These are phyloP conservation scores for Gymnoscelis rufifasciata DNA, from an alignment of 2,888 invertebrate genomes.

Conservation along the genomic window DNA sequence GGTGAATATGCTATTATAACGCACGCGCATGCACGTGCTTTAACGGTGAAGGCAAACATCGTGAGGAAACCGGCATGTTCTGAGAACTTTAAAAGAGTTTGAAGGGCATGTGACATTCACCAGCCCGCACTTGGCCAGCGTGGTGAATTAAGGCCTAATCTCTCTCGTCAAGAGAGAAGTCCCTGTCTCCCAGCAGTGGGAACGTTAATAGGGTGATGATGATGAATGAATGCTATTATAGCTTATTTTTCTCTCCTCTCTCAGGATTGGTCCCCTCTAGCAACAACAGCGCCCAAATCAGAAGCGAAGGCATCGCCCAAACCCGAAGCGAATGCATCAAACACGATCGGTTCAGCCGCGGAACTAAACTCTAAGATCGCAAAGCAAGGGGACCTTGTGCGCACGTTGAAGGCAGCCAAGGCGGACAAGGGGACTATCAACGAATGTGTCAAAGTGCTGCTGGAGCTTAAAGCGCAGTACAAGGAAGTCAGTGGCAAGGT, in stretches of 20 bases:
- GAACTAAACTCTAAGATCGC: slow-evolving; percentile 51
- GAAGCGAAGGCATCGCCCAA: slow-evolving; percentile 13
- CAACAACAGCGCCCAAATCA: slow-evolving; percentile 34
- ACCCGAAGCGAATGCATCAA: background rate
- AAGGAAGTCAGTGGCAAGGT: slow-evolving; percentile 71
- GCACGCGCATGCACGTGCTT: no score
- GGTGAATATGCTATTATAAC: no score
- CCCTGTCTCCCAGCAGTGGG: no score
- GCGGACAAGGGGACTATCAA: slow-evolving; percentile 76
- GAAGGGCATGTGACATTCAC: no score
- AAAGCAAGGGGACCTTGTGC: slow-evolving; percentile 82
- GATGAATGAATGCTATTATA: no score
- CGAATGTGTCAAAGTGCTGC: slow-evolving; percentile 69
- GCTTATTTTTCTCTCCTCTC: background rate
- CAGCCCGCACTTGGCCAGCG: no score
- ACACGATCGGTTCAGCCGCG: slow-evolving; percentile 23
- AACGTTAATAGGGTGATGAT: no score
- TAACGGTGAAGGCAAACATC: no score
- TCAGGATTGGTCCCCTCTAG: slow-evolving; percentile 41
- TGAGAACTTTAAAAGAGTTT: no score
- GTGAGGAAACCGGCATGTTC: no score
- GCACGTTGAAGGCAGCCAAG: slow-evolving; percentile 83
- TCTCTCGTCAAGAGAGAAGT: no score
- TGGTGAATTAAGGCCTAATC: no score
- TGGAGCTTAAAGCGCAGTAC: slow-evolving; percentile 84